Conservation (phyloP, 1,140 invertebrate genomes). For the Coboldia fuscipes region DNA sequence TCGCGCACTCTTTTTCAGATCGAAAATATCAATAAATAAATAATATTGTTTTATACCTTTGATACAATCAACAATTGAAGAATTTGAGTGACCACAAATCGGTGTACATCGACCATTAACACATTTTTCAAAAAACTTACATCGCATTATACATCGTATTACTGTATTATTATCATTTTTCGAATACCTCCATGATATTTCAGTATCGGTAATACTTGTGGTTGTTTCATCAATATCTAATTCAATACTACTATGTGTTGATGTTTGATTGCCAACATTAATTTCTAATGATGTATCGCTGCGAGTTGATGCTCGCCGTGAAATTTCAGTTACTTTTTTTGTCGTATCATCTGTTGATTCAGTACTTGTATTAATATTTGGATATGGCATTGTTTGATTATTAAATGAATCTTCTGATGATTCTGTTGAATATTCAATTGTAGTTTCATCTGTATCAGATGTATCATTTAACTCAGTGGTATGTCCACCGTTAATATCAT, state of each 20-base stretch:
- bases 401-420: too few species aligned
- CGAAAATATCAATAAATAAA: not conserved
- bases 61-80: constrained; percentile 5
- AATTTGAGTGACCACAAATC: constrained; percentile 27
- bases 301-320: constrained; percentile 11
- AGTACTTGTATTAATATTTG: constrained; percentile 5
- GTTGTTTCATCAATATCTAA: constrained; percentile 5
- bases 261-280: constrained; percentile 7
- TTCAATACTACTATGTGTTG: constrained; percentile 8
- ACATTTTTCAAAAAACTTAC: constrained; percentile 31
- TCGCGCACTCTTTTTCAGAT: too few species aligned
- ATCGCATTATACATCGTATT: too few species aligned
- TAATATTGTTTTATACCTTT: constrained; percentile 7
- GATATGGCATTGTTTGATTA: not conserved
- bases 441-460: too few species aligned
- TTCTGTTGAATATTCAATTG: not conserved
- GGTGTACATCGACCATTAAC: constrained; percentile 27
- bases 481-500: not conserved
- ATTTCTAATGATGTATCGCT: constrained; percentile 16
- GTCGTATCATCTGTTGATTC: not conserved
- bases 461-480: not conserved
- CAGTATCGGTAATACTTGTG: constrained; percentile 7
- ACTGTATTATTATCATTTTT: constrained; percentile 5
- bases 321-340: constrained; percentile 7
- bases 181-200: not conserved